Evolutionary conservation across 2,797 vertebrate species (phyloP).

Genomic region (Melopsittacus undulatus): DNA sequence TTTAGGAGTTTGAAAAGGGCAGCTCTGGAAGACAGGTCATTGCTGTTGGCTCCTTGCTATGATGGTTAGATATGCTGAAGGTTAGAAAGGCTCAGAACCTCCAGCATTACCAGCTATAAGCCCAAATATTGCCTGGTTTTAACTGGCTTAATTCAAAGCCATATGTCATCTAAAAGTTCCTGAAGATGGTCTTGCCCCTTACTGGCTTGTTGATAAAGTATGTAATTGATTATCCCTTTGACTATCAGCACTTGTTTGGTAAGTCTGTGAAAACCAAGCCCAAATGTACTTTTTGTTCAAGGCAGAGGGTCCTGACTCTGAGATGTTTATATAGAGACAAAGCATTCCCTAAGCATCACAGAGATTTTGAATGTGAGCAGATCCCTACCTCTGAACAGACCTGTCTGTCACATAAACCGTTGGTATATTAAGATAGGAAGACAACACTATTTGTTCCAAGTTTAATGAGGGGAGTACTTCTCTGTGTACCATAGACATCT

Average conservation of each 20-base stretch:
- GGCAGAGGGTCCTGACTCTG: not conserved
- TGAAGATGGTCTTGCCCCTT: not conserved
- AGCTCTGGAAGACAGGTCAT: not conserved
- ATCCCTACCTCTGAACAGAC: not conserved
- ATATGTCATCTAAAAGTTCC: not conserved
- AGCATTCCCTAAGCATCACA: not conserved
- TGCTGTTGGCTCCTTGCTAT: not conserved
- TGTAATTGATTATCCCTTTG: not conserved
- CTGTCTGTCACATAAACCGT: not conserved
- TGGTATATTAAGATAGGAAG: not conserved
- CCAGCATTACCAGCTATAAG: not conserved
- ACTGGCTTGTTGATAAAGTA: not conserved
- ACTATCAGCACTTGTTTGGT: not conserved
- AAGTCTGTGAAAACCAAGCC: not conserved
- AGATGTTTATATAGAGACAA: not conserved
- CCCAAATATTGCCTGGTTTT: not conserved
- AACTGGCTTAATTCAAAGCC: not conserved
- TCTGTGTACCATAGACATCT: not conserved
- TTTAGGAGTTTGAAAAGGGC: not conserved
- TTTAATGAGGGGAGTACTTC: not conserved
- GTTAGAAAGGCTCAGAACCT: not conserved
- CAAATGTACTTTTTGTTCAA: not conserved
- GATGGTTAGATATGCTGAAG: not conserved
- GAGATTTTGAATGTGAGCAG: not conserved
- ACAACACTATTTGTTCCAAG: fast-evolving